These are phyloP conservation scores for Andrena chrysosceles DNA, from an alignment of 2,888 invertebrate genomes.

Conservation along the genomic window DNA sequence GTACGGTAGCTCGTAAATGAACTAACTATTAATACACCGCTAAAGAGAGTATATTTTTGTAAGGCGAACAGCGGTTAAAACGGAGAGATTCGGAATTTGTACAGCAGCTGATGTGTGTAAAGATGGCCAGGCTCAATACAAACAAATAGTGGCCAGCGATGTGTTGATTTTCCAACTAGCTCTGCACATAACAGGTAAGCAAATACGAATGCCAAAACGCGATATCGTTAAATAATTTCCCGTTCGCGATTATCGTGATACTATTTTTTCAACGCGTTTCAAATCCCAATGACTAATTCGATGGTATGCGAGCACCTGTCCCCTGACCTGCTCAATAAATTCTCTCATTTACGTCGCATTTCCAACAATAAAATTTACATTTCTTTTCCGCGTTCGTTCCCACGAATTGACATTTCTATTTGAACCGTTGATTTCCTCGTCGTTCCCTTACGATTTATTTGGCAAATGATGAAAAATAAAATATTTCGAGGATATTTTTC, in stretches of 20 bases:
- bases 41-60: not conserved
- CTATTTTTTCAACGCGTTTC: not conserved
- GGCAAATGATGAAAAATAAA: not conserved
- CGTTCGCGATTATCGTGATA: not conserved
- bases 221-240: not conserved
- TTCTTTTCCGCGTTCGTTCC: not conserved
- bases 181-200: constrained; percentile 50
- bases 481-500: not conserved
- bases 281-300: constrained; percentile 2
- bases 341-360: constrained; percentile 42
- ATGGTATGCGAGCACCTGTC: constrained; percentile 63
- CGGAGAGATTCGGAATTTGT: constrained; percentile 38
- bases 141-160: constrained; percentile 76
- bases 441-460: not conserved
- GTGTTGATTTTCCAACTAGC: constrained; percentile 59
- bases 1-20: not conserved
- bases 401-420: not conserved
- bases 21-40: not conserved
- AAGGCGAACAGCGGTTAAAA: constrained; percentile 10
- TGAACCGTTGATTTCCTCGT: not conserved
- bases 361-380: constrained; percentile 21
- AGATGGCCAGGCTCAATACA: constrained; percentile 78
- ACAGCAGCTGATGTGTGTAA: constrained; percentile 77
- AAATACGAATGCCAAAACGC: constrained; percentile 5
- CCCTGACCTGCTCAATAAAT: constrained; percentile 77